Percentiles rank a stretch among this genome's conserved stretches.
These are phyloP conservation scores for Acronicta alni DNA, from an alignment of 2,888 invertebrate genomes.

Conservation along the genomic window DNA sequence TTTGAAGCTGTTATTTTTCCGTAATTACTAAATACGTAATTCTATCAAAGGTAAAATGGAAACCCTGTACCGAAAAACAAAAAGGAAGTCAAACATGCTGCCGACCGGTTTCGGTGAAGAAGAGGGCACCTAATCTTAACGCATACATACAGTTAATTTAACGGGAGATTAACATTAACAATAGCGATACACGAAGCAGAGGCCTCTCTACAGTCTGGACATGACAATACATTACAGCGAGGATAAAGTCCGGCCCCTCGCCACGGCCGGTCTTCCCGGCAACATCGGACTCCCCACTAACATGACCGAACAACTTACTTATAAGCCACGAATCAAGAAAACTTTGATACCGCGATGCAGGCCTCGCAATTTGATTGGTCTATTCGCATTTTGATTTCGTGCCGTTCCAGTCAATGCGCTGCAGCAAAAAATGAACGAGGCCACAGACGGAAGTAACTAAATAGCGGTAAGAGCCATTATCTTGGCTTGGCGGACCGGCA, in stretches of 20 bases:
- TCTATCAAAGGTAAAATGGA: too few species aligned
- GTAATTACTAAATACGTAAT: too few species aligned
- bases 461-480: slow-evolving; percentile 55
- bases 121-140: slow-evolving; percentile 89
- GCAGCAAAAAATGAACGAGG: slow-evolving; percentile 65
- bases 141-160: slow-evolving; percentile 89
- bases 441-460: slow-evolving; percentile 48
- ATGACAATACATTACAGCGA: slow-evolving; percentile 75
- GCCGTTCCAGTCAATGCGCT: slow-evolving; percentile 81
- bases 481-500: slow-evolving; percentile 18
- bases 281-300: slow-evolving; percentile 85
- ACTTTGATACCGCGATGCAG: slow-evolving; percentile 78
- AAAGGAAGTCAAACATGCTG: slow-evolving; percentile 88
- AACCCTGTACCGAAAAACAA: neutral
- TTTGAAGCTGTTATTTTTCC: too few species aligned
- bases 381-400: slow-evolving; percentile 67
- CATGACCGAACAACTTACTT: slow-evolving; percentile 30
- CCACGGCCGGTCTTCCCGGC: slow-evolving; percentile 85
- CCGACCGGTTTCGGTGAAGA: slow-evolving; percentile 84
- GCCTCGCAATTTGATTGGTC: slow-evolving; percentile 70
- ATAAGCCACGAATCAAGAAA: slow-evolving; percentile 65
- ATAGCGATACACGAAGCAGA: slow-evolving; percentile 87
- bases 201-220: slow-evolving; percentile 81
- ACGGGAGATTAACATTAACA: slow-evolving; percentile 87
- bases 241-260: slow-evolving; percentile 87